Percentiles rank a stretch among this genome's conserved stretches.
Conservation (phyloP, 2,888 invertebrate species). For the Melinaea marsaeus region DNA sequence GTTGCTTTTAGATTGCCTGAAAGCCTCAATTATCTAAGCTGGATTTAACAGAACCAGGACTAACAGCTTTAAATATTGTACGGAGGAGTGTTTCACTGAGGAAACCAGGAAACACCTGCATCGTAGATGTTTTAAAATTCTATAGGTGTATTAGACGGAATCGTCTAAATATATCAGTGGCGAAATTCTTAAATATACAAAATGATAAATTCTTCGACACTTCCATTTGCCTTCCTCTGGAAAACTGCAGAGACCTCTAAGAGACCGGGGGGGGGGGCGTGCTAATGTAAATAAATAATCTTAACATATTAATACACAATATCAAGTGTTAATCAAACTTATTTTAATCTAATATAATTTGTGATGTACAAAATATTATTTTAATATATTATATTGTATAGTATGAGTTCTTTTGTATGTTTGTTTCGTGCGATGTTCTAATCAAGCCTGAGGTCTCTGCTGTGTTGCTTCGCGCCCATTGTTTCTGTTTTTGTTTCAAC, state of each 20-base stretch:
- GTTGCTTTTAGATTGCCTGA: conserved; percentile 8
- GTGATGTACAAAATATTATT: background rate
- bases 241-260: too few species aligned
- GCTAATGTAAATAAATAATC: too few species aligned
- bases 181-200: too few species aligned
- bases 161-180: too few species aligned
- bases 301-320: too few species aligned
- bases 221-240: too few species aligned
- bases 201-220: too few species aligned
- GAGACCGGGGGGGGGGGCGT: too few species aligned
- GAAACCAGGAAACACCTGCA: background rate
- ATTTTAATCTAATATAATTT: background rate
- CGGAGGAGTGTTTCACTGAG: conserved; percentile 3
- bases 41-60: conserved; percentile 13
- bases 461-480: background rate
- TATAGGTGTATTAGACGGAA: too few species aligned
- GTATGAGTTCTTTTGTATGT: background rate
- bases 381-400: background rate
- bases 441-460: conserved; percentile 3
- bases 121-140: too few species aligned
- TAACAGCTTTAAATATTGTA: conserved; percentile 17
- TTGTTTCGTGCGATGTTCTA: conserved; percentile 3
- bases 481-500: background rate
- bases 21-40: conserved; percentile 3
- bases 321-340: too few species aligned